These are phyloP conservation scores for Xyrichtys novacula DNA, from an alignment of 2,797 vertebrate genomes.

Conservation along the genomic window DNA sequence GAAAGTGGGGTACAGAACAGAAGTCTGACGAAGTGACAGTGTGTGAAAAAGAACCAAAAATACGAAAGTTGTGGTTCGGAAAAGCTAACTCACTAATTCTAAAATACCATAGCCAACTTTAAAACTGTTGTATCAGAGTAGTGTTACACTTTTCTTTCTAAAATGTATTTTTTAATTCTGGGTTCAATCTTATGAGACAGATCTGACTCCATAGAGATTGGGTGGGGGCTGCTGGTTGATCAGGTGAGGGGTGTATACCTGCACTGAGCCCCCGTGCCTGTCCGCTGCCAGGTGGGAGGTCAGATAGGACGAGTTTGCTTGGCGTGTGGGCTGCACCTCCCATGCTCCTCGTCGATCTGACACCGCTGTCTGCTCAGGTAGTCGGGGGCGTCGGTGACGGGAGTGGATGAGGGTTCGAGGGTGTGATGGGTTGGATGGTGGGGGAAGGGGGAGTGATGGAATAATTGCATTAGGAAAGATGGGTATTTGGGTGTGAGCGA, in stretches of 20 bases:
- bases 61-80: background rate
- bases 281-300: slow-evolving; percentile 97
- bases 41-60: background rate
- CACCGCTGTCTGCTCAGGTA: slow-evolving; percentile 83
- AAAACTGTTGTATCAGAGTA: background rate
- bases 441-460: slow-evolving; percentile 61
- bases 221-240: slow-evolving; percentile 56
- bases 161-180: background rate
- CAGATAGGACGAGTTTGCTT: slow-evolving; percentile 97
- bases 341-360: slow-evolving; percentile 98
- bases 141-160: background rate
- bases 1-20: background rate
- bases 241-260: slow-evolving; percentile 89
- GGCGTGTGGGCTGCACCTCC: slow-evolving; percentile 96
- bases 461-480: slow-evolving; percentile 75
- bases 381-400: slow-evolving; percentile 58
- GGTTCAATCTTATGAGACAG: slow-evolving; percentile 65
- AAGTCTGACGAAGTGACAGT: background rate
- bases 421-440: slow-evolving; percentile 52
- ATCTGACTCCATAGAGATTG: slow-evolving; percentile 64
- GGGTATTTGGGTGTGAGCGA: slow-evolving; percentile 68
- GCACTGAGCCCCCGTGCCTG: slow-evolving; percentile 98
- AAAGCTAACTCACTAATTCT: background rate
- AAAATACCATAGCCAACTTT: background rate
- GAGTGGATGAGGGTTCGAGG: slow-evolving; percentile 47